Conservation (phyloP, 2,888 invertebrate genomes). For the Callinectes sapidus region DNA sequence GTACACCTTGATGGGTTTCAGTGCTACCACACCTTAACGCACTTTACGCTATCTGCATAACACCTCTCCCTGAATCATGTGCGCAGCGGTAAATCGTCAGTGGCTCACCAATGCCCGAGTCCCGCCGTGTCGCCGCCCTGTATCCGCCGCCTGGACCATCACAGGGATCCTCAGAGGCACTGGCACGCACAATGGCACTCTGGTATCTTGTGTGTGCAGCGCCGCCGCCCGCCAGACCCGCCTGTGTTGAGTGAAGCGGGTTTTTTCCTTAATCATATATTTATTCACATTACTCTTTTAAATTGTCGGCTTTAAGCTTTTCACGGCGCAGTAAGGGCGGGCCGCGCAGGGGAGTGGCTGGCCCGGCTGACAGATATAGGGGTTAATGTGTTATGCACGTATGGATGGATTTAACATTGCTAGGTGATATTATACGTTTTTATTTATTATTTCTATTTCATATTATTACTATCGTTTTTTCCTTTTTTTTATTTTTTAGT, state of each 20-base stretch:
- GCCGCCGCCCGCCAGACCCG: not conserved
- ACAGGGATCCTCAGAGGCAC: not conserved
- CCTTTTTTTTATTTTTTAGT: not conserved
- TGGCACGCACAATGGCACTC: not conserved
- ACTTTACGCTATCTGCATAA: not conserved
- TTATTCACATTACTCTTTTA: slow-evolving; percentile 7
- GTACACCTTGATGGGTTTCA: not conserved
- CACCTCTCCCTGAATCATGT: not conserved
- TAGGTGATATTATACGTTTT: not conserved
- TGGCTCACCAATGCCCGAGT: not conserved
- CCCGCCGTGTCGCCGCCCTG: not conserved
- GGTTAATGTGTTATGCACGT: not conserved
- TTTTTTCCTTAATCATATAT: slow-evolving; percentile 15
- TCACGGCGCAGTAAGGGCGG: not conserved
- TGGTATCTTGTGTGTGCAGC: slow-evolving; percentile 30
- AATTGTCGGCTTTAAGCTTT: not conserved
- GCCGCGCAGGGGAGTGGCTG: not conserved
- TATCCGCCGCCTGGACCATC: not conserved
- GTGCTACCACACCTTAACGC: not conserved
- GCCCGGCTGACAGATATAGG: not conserved
- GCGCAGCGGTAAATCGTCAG: not conserved
- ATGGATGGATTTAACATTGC: not conserved
- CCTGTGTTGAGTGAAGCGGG: not conserved
- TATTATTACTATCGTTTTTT: not conserved
- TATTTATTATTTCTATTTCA: not conserved